These are phyloP conservation scores for Ellobius talpinus DNA, from an alignment of 2,113 vertebrate genomes.

Conservation along the genomic window DNA sequence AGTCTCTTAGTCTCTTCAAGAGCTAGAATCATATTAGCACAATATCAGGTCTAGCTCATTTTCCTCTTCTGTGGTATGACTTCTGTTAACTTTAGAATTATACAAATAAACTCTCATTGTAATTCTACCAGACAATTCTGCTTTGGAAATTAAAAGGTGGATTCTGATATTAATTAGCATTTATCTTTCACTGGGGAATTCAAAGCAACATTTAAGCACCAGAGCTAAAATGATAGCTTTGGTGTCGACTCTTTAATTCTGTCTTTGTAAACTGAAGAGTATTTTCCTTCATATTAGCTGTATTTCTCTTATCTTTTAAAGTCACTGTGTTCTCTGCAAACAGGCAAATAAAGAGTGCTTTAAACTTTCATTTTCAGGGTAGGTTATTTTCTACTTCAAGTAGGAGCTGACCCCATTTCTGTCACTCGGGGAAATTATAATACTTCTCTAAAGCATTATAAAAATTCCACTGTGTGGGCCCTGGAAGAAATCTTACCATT, in stretches of 20 bases:
- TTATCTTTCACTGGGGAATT: conserved; percentile 9
- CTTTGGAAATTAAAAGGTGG: background rate
- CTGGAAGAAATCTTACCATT: background rate
- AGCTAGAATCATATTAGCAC: too few relatives aligned
- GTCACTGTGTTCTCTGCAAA: background rate
- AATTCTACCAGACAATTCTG: background rate
- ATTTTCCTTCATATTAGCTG: conserved; percentile 5
- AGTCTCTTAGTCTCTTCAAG: background rate
- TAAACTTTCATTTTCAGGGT: background rate
- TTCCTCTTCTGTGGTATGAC: background rate
- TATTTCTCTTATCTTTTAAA: conserved; percentile 35
- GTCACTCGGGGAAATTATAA: background rate
- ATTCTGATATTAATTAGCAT: conserved; percentile 3
- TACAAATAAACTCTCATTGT: background rate
- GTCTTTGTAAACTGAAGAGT: conserved; percentile 46
- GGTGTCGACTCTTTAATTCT: conserved; percentile 13
- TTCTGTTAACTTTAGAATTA: background rate
- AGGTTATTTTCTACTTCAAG: background rate
- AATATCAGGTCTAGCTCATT: background rate
- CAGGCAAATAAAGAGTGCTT: background rate
- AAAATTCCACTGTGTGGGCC: background rate
- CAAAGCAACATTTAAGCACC: background rate
- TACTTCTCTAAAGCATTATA: background rate
- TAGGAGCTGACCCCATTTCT: background rate
- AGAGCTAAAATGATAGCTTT: background rate